These are phyloP conservation scores for Lamellibrachia columna DNA, from an alignment of 2,888 invertebrate species.

Conservation along the genomic window DNA sequence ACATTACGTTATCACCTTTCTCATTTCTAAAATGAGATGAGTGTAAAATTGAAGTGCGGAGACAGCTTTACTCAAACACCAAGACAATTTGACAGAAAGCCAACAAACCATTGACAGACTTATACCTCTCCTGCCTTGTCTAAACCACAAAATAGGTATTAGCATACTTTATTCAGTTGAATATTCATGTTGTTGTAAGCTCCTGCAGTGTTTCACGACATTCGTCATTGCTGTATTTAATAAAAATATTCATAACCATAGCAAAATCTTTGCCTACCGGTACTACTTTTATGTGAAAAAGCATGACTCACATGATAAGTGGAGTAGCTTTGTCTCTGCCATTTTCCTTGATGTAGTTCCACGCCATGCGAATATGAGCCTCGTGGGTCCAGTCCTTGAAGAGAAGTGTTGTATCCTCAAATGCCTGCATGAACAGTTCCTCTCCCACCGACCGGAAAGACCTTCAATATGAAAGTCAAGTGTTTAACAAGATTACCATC, in stretches of 20 bases:
- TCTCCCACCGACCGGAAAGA: slow-evolving; percentile 60
- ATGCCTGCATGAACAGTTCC: slow-evolving; percentile 62
- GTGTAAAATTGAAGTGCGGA: too few species aligned
- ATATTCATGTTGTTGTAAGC: too few species aligned
- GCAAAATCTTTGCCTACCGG: not conserved
- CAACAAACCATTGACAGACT: too few species aligned
- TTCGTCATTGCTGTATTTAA: not conserved
- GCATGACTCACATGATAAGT: slow-evolving; percentile 51
- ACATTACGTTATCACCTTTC: too few species aligned
- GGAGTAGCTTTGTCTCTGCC: slow-evolving; percentile 58
- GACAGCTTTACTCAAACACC: too few species aligned
- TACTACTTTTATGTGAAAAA: not conserved
- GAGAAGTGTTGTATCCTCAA: slow-evolving; percentile 61
- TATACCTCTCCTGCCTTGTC: too few species aligned
- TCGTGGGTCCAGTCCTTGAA: slow-evolving; percentile 63
- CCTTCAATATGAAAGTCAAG: slow-evolving; percentile 43
- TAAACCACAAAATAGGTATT: too few species aligned
- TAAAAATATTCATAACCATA: not conserved
- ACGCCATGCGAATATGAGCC: slow-evolving; percentile 63
- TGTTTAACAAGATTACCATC: not conserved
- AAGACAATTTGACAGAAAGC: too few species aligned
- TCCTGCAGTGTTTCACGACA: too few species aligned
- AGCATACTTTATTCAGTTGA: too few species aligned
- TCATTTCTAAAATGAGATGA: too few species aligned
- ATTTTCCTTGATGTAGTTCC: slow-evolving; percentile 60